Evolutionary conservation across 2,113 vertebrate species (phyloP).

Genomic region (Scomber colias): DNA sequence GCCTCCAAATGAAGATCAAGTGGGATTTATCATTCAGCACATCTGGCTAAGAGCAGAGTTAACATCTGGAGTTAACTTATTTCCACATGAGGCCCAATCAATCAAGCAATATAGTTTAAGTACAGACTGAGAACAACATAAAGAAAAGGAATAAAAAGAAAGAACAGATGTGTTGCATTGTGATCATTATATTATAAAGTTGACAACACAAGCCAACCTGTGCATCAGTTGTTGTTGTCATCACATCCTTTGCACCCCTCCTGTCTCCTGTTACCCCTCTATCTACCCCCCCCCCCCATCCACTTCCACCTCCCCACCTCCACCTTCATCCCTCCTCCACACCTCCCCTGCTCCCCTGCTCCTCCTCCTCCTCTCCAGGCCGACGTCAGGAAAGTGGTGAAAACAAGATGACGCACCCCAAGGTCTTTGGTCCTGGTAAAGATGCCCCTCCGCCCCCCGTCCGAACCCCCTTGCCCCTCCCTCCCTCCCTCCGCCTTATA

Average conservation of each 20-base stretch:
- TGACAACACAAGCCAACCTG: background rate
- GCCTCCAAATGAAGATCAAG: no score
- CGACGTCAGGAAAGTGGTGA: constrained; percentile 84
- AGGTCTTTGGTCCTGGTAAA: constrained; percentile 86
- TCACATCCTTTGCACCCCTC: constrained; percentile 65
- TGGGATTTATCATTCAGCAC: no score
- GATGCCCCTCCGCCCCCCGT: background rate
- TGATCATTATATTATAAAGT: background rate
- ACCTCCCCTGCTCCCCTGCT: constrained; percentile 32
- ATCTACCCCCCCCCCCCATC: constrained; percentile 35
- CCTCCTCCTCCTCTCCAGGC: constrained; percentile 75
- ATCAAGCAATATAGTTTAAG: no score
- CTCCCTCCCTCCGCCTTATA: background rate
- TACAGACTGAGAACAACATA: no score
- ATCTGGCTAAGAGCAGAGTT: no score
- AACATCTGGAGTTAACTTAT: no score
- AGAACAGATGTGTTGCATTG: no score
- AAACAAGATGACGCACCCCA: constrained; percentile 84
- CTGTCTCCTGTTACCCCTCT: background rate
- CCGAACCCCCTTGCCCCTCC: background rate
- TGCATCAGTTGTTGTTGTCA: constrained; percentile 43
- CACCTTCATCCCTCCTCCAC: constrained; percentile 26
- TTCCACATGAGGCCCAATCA: no score
- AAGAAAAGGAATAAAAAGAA: no score
- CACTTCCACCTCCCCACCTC: constrained; percentile 50